Percentiles rank a stretch among this genome's conserved stretches.
Conservation (phyloP, 2,797 vertebrate species). For the Acipenser transmontanus region DNA sequence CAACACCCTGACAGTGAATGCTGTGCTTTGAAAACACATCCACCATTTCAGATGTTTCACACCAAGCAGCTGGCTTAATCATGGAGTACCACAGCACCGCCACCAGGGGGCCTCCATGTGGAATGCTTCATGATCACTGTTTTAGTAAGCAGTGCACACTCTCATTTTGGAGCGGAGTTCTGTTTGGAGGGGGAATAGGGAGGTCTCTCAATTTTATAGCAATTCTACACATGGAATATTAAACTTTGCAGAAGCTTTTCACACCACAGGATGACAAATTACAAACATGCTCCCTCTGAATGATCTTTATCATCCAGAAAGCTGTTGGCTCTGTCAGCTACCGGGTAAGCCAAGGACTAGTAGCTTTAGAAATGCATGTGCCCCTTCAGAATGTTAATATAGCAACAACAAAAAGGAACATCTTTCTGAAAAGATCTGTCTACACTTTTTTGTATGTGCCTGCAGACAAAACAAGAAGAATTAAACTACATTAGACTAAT, state of each 20-base stretch:
- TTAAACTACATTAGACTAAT: no score
- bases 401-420: no score
- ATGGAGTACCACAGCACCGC: constrained; percentile 23
- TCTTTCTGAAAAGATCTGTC: no score
- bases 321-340: background rate
- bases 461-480: no score
- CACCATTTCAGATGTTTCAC: constrained; percentile 26
- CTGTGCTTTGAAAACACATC: constrained; percentile 28
- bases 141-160: constrained; percentile 39
- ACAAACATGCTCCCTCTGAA: background rate
- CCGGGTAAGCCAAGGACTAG: background rate
- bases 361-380: background rate
- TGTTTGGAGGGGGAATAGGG: constrained; percentile 47
- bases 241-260: constrained; percentile 35
- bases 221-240: constrained; percentile 40
- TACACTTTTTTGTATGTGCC: no score
- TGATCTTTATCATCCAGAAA: constrained; percentile 2
- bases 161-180: constrained; percentile 38
- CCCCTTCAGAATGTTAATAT: no score
- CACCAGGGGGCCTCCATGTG: constrained; percentile 42
- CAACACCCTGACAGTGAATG: constrained; percentile 70
- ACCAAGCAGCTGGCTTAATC: constrained; percentile 34
- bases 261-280: background rate
- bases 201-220: constrained; percentile 42
- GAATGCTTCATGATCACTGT: constrained; percentile 34